These are phyloP conservation scores for Cricetomys ansorgei DNA, from an alignment of 2,113 vertebrate genomes.

Conservation along the genomic window DNA sequence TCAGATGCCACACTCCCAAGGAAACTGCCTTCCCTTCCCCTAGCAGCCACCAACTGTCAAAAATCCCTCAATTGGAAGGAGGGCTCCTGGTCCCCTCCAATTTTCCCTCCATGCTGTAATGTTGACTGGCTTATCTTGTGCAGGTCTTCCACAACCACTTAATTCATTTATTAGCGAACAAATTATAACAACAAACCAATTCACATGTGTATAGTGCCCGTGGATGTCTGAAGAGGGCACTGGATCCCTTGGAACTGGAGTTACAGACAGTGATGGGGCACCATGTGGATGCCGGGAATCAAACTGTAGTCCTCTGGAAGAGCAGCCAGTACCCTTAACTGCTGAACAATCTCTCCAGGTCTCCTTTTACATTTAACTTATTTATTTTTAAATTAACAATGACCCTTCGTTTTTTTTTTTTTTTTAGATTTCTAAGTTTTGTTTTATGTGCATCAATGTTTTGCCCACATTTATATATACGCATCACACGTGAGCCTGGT, in stretches of 20 bases:
- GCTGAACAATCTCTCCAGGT: neutral
- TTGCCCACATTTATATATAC: neutral
- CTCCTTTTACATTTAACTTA: neutral
- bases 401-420: no score
- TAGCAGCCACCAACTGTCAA: neutral
- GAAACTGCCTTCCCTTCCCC: neutral
- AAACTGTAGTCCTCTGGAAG: neutral
- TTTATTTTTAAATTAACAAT: neutral
- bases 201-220: no score
- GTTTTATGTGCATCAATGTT: neutral
- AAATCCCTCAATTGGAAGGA: neutral
- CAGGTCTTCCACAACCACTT: neutral
- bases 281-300: neutral
- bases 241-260: neutral
- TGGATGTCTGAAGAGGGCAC: neutral
- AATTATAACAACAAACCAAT: neutral
- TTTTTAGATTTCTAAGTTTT: neutral
- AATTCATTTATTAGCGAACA: neutral
- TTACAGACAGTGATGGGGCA: neutral
- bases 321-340: neutral
- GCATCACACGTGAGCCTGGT: fast-evolving
- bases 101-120: neutral
- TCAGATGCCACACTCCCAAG: neutral
- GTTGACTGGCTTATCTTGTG: neutral
- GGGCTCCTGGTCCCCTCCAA: neutral